phyloP scores from a whole-genome alignment of 2,888 invertebrate genomes.

The Calliscelio sp. region DNA sequence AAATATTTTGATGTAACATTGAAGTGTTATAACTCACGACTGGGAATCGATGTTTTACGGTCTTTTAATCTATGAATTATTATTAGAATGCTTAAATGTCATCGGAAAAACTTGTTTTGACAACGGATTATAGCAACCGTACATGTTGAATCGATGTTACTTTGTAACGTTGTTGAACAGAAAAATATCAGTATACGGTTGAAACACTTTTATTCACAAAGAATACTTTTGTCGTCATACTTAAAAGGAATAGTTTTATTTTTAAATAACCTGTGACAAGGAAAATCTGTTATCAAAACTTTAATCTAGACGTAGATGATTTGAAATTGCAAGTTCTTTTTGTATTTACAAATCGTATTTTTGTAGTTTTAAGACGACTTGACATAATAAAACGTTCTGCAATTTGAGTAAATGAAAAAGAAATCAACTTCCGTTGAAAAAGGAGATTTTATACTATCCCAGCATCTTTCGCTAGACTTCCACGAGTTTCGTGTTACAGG shows the following conservation, averaged over 20 bases:
- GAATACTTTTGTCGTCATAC: too few relatives aligned
- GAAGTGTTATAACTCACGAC: neutral
- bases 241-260: too few relatives aligned
- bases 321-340: too few relatives aligned
- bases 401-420: too few relatives aligned
- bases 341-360: too few relatives aligned
- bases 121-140: constrained; percentile 47
- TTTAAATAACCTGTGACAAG: too few relatives aligned
- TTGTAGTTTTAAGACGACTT: too few relatives aligned
- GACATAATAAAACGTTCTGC: too few relatives aligned
- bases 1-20: neutral
- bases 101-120: constrained; percentile 53
- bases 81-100: constrained; percentile 34
- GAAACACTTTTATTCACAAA: too few relatives aligned
- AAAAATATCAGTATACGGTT: neutral
- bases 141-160: constrained; percentile 17
- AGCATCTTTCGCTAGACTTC: constrained; percentile 41
- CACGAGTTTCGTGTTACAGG: constrained; percentile 47
- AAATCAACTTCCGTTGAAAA: constrained; percentile 40
- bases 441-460: constrained; percentile 22
- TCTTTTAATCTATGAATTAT: neutral
- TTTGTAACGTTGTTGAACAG: neutral
- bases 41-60: neutral
- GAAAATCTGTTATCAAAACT: too few relatives aligned
- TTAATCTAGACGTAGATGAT: too few relatives aligned